Base-by-base conservation (phyloP, 2,113 vertebrate species). In the Deroptyus accipitrinus region DNA sequence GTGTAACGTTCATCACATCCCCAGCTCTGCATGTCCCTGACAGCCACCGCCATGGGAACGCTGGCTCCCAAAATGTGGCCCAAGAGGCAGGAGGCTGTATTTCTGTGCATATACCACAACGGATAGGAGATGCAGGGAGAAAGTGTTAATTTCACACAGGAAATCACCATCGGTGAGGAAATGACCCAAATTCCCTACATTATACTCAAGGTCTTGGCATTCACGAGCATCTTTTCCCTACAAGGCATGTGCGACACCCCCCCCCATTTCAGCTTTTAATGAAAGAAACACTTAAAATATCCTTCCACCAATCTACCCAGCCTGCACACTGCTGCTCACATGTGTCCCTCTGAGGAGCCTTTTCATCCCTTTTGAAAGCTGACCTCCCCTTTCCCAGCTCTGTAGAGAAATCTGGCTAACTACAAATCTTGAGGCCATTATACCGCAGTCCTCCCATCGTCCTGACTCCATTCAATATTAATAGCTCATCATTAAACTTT, bases 91-190 rank as follows among this genome's bases (percentile, higher is more conserved):
- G 44, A 87, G 51, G 23, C 23, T 46, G 46, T 5, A 17, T 72
- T 79, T 61, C 33, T 35, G 31, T 13, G 33, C 0, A 2, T 8
- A 0, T 11, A 17, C n/a, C 0, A 0, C 0, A 0, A 41, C n/a
- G 33, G 18, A 57, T 17, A 12, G 52, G n/a, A 92, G 48, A 49
- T 2, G 1, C 1, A 4, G 11, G 41, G 19, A 83, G 72, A 20
- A 52, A 46, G 41, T 63, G n/a, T 77, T 86, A 39, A 72, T 39
- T 73, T 80, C 88, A 41, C 88, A 55, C 27, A 78, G 73, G 64
- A 86, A 88, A 72, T 75, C 63, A 28, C 75, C 22, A 3, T 28
- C 31, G 17, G 59, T 1, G 1, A 70, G 68, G 70, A 91, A 88
- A 28, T 23, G 2, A 93, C 51, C 51, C 64, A 51, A 48, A 11